A percentile compares a stretch with the other conserved stretches of the same genome.
Conservation (phyloP, 2,888 invertebrate species). For the Idaea straminata region DNA sequence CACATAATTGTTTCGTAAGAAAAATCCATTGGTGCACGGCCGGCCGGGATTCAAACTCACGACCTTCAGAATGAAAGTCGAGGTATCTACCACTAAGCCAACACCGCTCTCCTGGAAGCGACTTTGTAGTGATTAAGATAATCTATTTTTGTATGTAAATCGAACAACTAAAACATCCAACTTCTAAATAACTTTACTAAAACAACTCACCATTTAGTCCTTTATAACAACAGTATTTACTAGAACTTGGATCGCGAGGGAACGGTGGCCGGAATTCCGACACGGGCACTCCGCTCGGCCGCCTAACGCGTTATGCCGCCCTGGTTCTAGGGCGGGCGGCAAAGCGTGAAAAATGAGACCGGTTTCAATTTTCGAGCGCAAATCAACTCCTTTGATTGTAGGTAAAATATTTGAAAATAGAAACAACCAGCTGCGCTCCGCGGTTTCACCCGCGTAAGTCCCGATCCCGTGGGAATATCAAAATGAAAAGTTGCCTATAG, state of each 20-base stretch:
- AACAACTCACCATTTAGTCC: slow-evolving; percentile 10
- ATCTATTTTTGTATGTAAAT: no score
- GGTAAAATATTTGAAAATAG: slow-evolving; percentile 10
- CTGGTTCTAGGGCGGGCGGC: slow-evolving; percentile 41
- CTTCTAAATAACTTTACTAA: background rate
- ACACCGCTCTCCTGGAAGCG: no score
- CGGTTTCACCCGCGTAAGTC: no score
- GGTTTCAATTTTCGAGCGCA: slow-evolving; percentile 13
- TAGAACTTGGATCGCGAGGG: slow-evolving; percentile 52
- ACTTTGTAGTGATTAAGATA: no score
- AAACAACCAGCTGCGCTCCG: no score
- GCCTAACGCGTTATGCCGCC: slow-evolving; percentile 48
- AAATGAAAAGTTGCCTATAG: no score
- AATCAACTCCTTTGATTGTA: slow-evolving; percentile 14
- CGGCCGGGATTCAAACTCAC: no score
- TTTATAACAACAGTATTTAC: slow-evolving; percentile 19
- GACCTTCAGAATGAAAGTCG: no score
- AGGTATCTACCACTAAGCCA: no score
- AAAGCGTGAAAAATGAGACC: slow-evolving; percentile 6
- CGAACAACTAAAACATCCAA: background rate
- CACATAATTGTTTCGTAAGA: no score
- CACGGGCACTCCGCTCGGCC: slow-evolving; percentile 40
- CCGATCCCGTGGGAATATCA: no score
- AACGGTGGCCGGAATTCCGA: slow-evolving; percentile 27
- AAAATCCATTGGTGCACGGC: no score